phyloP scores from a whole-genome alignment of 2,797 vertebrate species.

The Myotis myotis region DNA sequence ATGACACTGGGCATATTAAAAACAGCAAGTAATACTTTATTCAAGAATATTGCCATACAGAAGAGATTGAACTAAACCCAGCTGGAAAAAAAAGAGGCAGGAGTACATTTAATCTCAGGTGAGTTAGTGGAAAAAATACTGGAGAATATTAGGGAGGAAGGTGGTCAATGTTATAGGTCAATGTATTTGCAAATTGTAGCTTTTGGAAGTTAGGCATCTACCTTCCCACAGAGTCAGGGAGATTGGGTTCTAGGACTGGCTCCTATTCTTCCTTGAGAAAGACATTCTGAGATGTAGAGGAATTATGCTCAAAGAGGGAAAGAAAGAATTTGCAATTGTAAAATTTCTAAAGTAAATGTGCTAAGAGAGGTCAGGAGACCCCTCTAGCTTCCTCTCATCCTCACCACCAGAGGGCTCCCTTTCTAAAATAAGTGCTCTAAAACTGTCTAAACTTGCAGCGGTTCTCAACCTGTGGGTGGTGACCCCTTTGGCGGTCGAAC shows the following conservation, averaged over 20 bases:
- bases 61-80: neutral
- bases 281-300: neutral
- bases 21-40: neutral
- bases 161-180: neutral
- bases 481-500: too few species aligned
- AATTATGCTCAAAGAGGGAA: neutral
- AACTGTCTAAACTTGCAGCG: neutral
- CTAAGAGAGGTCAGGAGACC: neutral
- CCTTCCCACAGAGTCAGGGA: neutral
- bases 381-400: too few species aligned
- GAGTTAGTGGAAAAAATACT: neutral
- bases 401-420: neutral
- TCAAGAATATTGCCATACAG: neutral
- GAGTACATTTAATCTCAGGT: neutral
- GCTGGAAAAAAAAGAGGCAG: neutral
- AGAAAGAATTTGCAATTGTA: neutral
- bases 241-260: neutral
- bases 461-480: too few species aligned
- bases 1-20: neutral
- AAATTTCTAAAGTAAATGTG: neutral
- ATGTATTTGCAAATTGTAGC: neutral
- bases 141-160: fast-evolving
- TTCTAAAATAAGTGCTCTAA: neutral
- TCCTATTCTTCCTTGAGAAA: neutral
- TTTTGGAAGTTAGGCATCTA: neutral